Conservation (phyloP, 2,888 invertebrate species). For the Ferdinandea cuprea region DNA sequence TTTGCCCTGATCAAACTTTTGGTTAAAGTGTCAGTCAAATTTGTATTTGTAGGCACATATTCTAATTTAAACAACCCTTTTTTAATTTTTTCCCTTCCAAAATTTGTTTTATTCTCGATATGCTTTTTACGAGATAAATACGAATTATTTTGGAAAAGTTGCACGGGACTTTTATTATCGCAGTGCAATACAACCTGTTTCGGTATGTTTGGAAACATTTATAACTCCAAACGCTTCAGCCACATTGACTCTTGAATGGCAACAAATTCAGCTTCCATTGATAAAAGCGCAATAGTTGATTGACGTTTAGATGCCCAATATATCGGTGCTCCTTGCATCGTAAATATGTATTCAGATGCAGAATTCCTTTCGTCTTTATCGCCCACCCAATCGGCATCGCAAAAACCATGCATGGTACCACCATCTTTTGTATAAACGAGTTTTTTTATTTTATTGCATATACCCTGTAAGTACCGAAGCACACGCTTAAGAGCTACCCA, state of each 20-base stretch:
- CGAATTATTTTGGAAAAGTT: constrained; percentile 9
- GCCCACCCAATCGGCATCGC: constrained; percentile 70
- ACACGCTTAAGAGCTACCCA: constrained; percentile 69
- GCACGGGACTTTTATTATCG: constrained; percentile 42
- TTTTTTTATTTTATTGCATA: constrained; percentile 24
- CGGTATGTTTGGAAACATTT: constrained; percentile 15
- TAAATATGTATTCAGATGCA: constrained; percentile 23
- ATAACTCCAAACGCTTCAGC: constrained; percentile 25
- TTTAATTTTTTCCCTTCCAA: constrained; percentile 35
- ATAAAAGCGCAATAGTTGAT: constrained; percentile 24
- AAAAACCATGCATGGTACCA: constrained; percentile 39
- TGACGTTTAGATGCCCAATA: constrained; percentile 39
- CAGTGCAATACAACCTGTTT: constrained; percentile 25
- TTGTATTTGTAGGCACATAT: constrained; percentile 20
- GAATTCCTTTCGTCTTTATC: no score
- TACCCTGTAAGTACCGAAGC: constrained; percentile 62
- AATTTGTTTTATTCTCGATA: constrained; percentile 31
- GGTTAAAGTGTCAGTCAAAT: no score
- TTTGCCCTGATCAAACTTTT: no score
- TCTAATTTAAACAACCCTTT: constrained; percentile 6
- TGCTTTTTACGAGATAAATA: constrained; percentile 27
- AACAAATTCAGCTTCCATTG: constrained; percentile 36
- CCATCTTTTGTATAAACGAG: constrained; percentile 12
- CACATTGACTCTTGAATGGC: constrained; percentile 41
- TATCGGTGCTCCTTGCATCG: constrained; percentile 39